These are phyloP conservation scores for Lepidurus apus DNA, from an alignment of 1,140 invertebrate species.

Conservation along the genomic window DNA sequence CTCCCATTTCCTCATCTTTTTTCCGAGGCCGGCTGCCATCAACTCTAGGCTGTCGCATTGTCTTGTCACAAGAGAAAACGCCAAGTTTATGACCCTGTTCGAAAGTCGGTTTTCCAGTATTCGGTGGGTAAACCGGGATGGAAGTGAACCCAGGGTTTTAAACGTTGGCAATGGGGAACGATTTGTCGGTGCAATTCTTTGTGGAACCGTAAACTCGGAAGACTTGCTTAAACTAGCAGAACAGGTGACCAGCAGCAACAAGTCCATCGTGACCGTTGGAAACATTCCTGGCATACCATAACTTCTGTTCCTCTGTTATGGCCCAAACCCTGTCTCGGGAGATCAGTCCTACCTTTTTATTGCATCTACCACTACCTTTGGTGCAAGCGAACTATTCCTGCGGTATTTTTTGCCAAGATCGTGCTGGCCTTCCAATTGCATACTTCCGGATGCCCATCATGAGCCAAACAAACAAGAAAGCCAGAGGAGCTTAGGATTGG, in stretches of 20 bases:
- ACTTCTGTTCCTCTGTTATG: not conserved
- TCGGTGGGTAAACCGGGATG: not conserved
- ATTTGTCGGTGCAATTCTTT: not conserved
- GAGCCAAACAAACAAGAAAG: too few relatives aligned
- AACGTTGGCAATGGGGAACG: not conserved
- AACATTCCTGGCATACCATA: not conserved
- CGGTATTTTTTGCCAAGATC: not conserved
- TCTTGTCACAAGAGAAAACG: not conserved
- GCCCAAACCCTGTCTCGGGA: not conserved
- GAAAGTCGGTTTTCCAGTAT: not conserved
- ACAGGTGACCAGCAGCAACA: not conserved
- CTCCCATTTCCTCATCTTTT: constrained; percentile 5
- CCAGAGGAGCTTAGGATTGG: too few relatives aligned
- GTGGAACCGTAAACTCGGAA: not conserved
- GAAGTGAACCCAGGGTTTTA: not conserved
- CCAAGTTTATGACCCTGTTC: not conserved
- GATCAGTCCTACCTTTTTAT: not conserved
- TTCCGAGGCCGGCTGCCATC: not conserved
- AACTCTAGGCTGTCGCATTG: not conserved
- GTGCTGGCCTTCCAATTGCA: too few relatives aligned
- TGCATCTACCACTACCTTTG: not conserved
- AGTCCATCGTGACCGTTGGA: constrained; percentile 16
- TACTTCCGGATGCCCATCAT: too few relatives aligned
- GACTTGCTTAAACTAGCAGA: not conserved
- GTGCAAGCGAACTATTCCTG: not conserved